phyloP scores from a whole-genome alignment of 2,888 invertebrate species.

The Trichopoda pennipes region DNA sequence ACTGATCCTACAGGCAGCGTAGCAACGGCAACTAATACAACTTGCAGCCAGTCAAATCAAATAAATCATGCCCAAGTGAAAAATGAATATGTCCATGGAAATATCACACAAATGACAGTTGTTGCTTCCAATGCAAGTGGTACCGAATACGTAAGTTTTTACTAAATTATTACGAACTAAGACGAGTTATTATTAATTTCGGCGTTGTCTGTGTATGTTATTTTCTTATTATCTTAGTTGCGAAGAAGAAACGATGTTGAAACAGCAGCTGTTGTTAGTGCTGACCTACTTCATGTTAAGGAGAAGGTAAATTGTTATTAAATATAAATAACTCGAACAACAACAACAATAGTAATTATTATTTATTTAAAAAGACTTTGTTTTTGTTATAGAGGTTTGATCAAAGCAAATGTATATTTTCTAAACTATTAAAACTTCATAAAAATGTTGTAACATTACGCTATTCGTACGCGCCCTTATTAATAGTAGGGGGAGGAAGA shows the following conservation, averaged over 20 bases:
- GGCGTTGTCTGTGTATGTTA: too few species aligned
- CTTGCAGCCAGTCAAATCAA: constrained; percentile 79
- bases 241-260: constrained; percentile 86
- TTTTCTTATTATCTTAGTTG: constrained; percentile 81
- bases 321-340: too few species aligned
- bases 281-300: constrained; percentile 83
- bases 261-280: constrained; percentile 83
- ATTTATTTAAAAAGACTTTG: too few species aligned
- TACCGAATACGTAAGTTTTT: constrained; percentile 78
- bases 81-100: constrained; percentile 79
- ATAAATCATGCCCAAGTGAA: constrained; percentile 77
- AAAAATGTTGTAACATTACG: too few species aligned
- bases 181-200: too few species aligned
- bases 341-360: too few species aligned
- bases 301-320: constrained; percentile 77
- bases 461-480: too few species aligned
- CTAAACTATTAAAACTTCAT: too few species aligned
- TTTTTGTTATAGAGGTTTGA: too few species aligned
- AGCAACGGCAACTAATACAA: constrained; percentile 62
- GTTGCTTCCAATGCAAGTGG: constrained; percentile 81
- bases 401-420: too few species aligned
- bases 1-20: constrained; percentile 78
- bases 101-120: constrained; percentile 81
- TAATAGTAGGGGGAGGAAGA: too few species aligned
- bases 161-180: too few species aligned